Evolutionary conservation across 2,113 vertebrate species (phyloP).

Genomic region (Pteropus alecto): DNA sequence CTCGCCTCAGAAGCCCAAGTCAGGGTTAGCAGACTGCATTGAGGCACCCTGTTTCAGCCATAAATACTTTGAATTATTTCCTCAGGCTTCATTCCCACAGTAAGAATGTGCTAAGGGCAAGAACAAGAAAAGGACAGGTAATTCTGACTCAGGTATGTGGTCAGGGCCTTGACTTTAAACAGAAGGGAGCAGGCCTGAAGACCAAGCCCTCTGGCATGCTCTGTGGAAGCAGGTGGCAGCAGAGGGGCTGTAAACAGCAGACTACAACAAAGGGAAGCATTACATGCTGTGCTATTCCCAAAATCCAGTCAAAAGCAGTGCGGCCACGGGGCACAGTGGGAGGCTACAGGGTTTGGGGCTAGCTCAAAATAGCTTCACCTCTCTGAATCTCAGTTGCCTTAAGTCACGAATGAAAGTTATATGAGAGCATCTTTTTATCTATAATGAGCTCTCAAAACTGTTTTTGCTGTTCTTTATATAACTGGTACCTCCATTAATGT

Average conservation of each 20-base stretch:
- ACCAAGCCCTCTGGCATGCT: neutral
- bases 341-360: fast-evolving
- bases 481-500: neutral
- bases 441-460: neutral
- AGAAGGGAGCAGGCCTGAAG: neutral
- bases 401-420: neutral
- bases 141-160: neutral
- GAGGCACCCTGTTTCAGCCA: neutral
- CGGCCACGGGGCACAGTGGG: neutral
- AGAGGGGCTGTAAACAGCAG: neutral
- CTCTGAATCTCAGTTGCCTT: neutral
- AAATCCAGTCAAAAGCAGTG: neutral
- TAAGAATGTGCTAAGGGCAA: neutral
- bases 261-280: fast-evolving
- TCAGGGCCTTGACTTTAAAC: neutral
- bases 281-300: neutral
- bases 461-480: neutral
- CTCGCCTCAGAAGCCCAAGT: neutral
- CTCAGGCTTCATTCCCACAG: neutral
- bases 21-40: neutral
- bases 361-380: neutral
- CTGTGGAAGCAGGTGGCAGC: neutral
- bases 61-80: neutral
- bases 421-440: neutral
- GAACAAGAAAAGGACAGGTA: neutral